Percentiles rank a stretch among this genome's conserved stretches.
phyloP scores from a whole-genome alignment of 1,140 invertebrate genomes.

The Teleogryllus occipitalis region DNA sequence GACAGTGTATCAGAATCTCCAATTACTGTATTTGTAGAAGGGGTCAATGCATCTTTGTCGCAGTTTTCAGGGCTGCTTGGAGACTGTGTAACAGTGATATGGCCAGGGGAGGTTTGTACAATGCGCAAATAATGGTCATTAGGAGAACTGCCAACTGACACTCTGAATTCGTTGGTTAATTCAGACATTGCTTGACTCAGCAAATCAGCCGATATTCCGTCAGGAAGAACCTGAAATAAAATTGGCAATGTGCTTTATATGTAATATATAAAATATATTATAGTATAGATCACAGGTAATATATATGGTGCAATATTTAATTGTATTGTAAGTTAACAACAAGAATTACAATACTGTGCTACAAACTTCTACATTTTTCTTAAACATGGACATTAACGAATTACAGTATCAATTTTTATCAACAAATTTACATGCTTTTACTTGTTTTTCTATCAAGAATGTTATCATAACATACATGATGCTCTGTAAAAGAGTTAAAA shows the following conservation, averaged over 20 bases:
- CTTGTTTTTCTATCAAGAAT: too few relatives aligned
- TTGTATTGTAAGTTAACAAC: too few relatives aligned
- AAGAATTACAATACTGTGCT: too few relatives aligned
- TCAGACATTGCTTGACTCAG: conserved; percentile 23
- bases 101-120: conserved; percentile 18
- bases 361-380: too few relatives aligned
- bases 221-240: conserved; percentile 16
- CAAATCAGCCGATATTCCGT: conserved; percentile 20
- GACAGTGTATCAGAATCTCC: conserved; percentile 9
- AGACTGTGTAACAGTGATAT: conserved; percentile 16
- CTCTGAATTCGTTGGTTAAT: conserved; percentile 19
- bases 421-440: too few relatives aligned
- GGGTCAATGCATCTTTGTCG: neutral
- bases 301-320: too few relatives aligned
- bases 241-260: neutral
- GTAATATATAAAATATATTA: neutral
- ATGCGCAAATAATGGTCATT: conserved; percentile 22
- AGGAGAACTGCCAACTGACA: conserved; percentile 9
- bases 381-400: too few relatives aligned
- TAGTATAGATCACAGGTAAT: too few relatives aligned
- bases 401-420: too few relatives aligned
- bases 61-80: neutral
- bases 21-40: neutral
- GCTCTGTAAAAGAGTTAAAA: too few relatives aligned
- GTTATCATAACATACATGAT: too few relatives aligned